phyloP scores from a whole-genome alignment of 1,140 invertebrate genomes.

The Metopolophium dirhodum region DNA sequence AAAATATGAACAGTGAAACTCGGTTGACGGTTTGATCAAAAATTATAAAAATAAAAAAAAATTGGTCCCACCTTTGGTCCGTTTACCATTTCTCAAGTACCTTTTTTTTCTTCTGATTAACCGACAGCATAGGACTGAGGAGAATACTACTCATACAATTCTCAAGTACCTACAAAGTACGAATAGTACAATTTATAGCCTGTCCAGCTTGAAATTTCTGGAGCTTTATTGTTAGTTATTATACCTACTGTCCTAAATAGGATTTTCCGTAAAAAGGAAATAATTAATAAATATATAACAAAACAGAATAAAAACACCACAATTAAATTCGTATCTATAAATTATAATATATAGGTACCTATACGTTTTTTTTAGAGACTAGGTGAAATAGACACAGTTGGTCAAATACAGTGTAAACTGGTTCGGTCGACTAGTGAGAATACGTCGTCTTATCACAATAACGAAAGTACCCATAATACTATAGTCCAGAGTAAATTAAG shows the following conservation, averaged over 20 bases:
- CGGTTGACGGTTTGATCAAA: neutral
- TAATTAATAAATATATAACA: neutral
- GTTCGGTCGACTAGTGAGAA: slow-evolving; percentile 47
- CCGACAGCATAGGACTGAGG: too few relatives aligned
- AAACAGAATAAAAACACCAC: neutral
- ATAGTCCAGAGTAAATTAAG: neutral
- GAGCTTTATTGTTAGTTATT: neutral
- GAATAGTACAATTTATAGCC: neutral
- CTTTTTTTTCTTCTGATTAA: too few relatives aligned
- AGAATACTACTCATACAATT: too few relatives aligned
- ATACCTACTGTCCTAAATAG: neutral
- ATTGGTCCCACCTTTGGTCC: too few relatives aligned
- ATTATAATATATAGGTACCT: neutral
- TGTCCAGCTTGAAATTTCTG: neutral
- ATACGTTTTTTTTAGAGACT: slow-evolving; percentile 13
- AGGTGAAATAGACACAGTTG: neutral
- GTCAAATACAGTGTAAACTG: slow-evolving; percentile 21
- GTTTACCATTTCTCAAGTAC: too few relatives aligned
- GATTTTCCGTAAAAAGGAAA: neutral
- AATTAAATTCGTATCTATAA: neutral
- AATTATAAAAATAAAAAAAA: neutral
- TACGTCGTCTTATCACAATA: slow-evolving; percentile 26
- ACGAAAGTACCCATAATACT: neutral
- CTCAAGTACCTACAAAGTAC: too few relatives aligned
- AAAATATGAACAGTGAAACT: neutral